Conservation (phyloP, 2,113 vertebrate species). For the Amphiprion percula region DNA sequence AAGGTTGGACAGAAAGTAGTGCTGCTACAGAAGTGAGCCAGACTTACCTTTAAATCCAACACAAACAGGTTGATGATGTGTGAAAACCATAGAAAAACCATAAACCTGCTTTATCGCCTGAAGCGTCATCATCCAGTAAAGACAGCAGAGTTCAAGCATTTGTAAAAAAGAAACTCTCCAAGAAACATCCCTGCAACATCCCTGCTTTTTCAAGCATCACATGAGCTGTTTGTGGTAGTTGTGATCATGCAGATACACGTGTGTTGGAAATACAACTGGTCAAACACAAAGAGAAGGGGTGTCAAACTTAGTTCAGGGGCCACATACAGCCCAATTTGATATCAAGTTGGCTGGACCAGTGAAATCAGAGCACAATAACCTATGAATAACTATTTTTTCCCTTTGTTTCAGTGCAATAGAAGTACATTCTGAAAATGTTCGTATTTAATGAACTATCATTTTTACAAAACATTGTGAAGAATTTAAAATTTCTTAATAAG, state of each 20-base stretch:
- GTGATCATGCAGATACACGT: neutral
- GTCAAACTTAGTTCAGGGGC: too few relatives aligned
- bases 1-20: conserved; percentile 3
- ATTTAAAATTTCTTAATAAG: too few relatives aligned
- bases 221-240: neutral
- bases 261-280: too few relatives aligned
- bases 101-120: neutral
- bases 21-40: neutral
- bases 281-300: too few relatives aligned
- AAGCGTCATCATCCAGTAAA: neutral
- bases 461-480: too few relatives aligned
- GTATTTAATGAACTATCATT: too few relatives aligned
- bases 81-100: neutral
- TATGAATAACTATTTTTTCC: too few relatives aligned
- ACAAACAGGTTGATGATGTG: neutral
- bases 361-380: too few relatives aligned
- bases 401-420: too few relatives aligned
- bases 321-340: too few relatives aligned
- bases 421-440: too few relatives aligned
- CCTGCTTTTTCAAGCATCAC: neutral
- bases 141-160: neutral
- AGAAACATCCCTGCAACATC: neutral
- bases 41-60: neutral
- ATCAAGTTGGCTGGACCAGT: too few relatives aligned
- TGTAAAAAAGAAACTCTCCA: neutral